A percentile compares a stretch with the other conserved stretches of the same genome.
Conservation (phyloP, 2,113 vertebrate genomes). For the Kryptolebias marmoratus region DNA sequence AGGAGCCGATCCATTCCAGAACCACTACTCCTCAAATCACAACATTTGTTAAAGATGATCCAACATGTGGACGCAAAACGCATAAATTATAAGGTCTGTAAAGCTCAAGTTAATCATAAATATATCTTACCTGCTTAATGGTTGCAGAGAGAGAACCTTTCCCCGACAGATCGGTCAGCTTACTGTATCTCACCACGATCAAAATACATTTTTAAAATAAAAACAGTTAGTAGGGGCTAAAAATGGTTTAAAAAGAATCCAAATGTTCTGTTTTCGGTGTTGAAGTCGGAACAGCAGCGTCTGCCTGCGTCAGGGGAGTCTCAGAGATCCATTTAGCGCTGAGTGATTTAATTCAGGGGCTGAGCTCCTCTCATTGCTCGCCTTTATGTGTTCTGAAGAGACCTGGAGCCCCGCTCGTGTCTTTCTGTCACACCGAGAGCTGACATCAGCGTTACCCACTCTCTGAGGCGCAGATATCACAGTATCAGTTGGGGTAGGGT, state of each 20-base stretch:
- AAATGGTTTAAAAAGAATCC: conserved; percentile 69
- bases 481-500: conserved; percentile 49
- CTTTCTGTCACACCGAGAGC: conserved; percentile 65
- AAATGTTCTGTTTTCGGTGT: conserved; percentile 58
- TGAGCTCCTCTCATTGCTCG: conserved; percentile 68
- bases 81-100: not conserved
- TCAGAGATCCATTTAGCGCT: conserved; percentile 76
- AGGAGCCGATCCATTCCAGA: not conserved
- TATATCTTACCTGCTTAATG: conserved; percentile 75
- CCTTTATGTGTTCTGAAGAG: conserved; percentile 70
- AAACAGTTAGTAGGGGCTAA: conserved; percentile 10
- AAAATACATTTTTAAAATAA: conserved; percentile 62
- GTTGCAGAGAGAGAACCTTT: conserved; percentile 55
- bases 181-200: conserved; percentile 70
- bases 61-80: not conserved
- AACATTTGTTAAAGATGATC: not conserved
- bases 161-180: conserved; percentile 62
- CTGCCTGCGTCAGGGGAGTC: conserved; percentile 87
- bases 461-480: conserved; percentile 50
- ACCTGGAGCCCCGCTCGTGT: conserved; percentile 63
- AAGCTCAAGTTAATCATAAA: conserved; percentile 23
- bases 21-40: not conserved
- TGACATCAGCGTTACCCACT: conserved; percentile 74
- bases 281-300: conserved; percentile 79
- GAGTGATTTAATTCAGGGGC: conserved; percentile 77